Evolutionary conservation across 1,140 invertebrate species (phyloP).

Genomic region (Dendrolimus kikuchii): DNA sequence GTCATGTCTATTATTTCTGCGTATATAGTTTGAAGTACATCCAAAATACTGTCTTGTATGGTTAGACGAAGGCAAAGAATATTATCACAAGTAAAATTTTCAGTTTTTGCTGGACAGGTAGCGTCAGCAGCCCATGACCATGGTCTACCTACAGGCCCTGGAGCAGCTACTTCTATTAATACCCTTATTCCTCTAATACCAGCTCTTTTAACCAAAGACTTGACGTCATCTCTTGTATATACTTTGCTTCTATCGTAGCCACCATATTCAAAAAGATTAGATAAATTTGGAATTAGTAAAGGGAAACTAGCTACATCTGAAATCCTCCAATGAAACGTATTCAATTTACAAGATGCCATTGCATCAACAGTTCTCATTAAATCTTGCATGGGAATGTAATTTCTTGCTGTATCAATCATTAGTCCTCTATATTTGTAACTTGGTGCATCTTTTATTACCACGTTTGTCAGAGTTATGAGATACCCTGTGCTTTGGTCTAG

Average conservation of each 20-base stretch:
- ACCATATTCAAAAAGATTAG: conserved; percentile 79
- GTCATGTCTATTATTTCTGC: conserved; percentile 73
- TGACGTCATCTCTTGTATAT: conserved; percentile 79
- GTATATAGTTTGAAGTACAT: conserved; percentile 73
- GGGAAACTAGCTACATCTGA: conserved; percentile 89
- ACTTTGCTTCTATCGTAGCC: conserved; percentile 78
- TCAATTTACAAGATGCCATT: conserved; percentile 85
- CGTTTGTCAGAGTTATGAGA: conserved; percentile 73
- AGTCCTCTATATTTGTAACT: conserved; percentile 79
- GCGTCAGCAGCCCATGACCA: conserved; percentile 82
- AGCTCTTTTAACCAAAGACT: conserved; percentile 77
- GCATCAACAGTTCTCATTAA: conserved; percentile 81
- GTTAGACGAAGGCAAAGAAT: conserved; percentile 79
- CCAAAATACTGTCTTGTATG: conserved; percentile 75
- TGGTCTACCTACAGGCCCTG: conserved; percentile 82
- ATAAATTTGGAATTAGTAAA: conserved; percentile 76
- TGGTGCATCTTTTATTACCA: conserved; percentile 73
- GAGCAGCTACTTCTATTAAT: conserved; percentile 82
- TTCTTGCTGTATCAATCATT: conserved; percentile 83
- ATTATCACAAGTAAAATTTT: conserved; percentile 76
- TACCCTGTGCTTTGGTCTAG: conserved; percentile 74
- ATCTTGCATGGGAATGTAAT: conserved; percentile 79
- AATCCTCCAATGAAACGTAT: conserved; percentile 89
- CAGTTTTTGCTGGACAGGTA: conserved; percentile 78
- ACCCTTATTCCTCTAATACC: conserved; percentile 79